phyloP scores from a whole-genome alignment of 1,140 invertebrate genomes.

The Sitophilus oryzae region DNA sequence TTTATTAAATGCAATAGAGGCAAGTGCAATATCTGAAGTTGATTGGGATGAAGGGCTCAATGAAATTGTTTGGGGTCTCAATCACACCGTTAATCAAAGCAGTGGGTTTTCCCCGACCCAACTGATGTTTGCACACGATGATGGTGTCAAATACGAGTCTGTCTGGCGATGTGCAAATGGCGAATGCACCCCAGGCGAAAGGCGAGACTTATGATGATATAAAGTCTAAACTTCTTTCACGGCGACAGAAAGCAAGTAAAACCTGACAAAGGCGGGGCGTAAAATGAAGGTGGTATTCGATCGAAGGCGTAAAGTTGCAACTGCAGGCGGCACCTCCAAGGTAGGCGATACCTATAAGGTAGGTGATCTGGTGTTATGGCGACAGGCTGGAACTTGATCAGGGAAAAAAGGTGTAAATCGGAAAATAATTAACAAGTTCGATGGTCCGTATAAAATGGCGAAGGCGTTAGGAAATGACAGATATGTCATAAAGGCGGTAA shows the following conservation, averaged over 20 bases:
- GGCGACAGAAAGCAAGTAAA: constrained; percentile 2
- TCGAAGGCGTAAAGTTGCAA: constrained; percentile 13
- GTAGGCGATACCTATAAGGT: constrained; percentile 11
- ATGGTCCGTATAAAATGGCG: constrained; percentile 32
- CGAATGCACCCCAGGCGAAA: no score
- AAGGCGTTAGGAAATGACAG: constrained; percentile 36
- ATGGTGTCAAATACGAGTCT: not conserved
- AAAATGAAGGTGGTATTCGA: constrained; percentile 14
- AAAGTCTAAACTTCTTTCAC: no score
- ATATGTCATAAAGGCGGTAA: constrained; percentile 28
- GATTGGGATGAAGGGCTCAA: constrained; percentile 11
- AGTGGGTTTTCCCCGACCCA: constrained; percentile 6
- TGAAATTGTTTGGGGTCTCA: constrained; percentile 16
- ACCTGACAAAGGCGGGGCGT: not conserved
- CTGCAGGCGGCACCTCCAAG: no score
- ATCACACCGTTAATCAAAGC: constrained; percentile 4
- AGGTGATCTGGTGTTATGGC: constrained; percentile 23
- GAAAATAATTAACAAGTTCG: constrained; percentile 14
- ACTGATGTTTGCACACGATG: constrained; percentile 9
- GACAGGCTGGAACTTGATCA: not conserved
- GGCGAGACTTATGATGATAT: no score
- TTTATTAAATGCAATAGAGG: constrained; percentile 5
- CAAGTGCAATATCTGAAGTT: not conserved
- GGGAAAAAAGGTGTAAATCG: constrained; percentile 10
- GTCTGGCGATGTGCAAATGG: not conserved